These are phyloP conservation scores for Netelia melanura DNA, from an alignment of 2,888 invertebrate species.

Conservation along the genomic window DNA sequence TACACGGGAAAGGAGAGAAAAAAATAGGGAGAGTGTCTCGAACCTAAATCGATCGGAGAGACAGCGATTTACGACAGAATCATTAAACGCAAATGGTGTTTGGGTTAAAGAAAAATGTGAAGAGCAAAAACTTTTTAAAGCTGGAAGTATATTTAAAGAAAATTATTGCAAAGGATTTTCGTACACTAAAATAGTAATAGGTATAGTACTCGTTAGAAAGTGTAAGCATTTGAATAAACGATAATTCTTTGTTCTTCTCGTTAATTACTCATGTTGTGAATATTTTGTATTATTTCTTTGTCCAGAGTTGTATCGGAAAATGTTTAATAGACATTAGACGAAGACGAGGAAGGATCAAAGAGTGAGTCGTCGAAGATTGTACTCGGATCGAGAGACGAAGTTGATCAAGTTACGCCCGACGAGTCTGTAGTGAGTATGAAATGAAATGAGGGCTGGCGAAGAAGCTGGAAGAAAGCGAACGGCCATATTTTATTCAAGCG, in stretches of 20 bases:
- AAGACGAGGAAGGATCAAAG: background rate
- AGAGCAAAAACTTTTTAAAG: background rate
- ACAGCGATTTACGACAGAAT: background rate
- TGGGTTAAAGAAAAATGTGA: background rate
- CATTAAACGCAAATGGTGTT: background rate
- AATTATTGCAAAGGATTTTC: background rate
- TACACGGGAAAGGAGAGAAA: background rate
- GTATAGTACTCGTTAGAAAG: background rate
- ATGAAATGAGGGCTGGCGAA: conserved; percentile 14
- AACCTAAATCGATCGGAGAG: conserved; percentile 46
- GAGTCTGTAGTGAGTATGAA: conserved; percentile 26
- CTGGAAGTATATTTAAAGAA: background rate
- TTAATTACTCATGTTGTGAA: background rate
- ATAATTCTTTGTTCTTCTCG: background rate
- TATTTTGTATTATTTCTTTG: background rate
- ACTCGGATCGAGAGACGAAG: conserved; percentile 23
- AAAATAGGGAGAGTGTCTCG: conserved; percentile 17
- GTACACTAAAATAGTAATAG: background rate
- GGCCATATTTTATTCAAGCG: conserved; percentile 40
- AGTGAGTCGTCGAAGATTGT: conserved; percentile 14
- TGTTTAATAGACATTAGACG: background rate
- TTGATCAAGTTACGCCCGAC: conserved; percentile 15
- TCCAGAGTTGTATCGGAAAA: background rate
- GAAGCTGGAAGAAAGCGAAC: conserved; percentile 2
- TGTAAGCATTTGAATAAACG: background rate